Base-by-base conservation (phyloP, 2,888 invertebrate species). In the Catocala sponsa region DNA sequence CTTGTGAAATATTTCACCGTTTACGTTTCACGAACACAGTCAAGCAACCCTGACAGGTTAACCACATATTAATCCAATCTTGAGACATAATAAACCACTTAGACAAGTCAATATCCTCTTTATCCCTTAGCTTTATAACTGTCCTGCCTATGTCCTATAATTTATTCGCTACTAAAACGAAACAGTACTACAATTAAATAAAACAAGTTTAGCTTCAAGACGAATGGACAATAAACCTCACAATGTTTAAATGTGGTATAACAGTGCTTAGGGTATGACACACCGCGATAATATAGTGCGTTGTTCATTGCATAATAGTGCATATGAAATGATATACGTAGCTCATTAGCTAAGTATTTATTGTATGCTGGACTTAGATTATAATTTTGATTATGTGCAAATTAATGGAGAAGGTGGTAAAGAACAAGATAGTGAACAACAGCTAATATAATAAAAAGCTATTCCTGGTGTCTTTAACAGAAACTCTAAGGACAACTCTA, bases 201-300 rank as follows among this genome's bases (percentile, higher is more conserved):
- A 38, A 55, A 47, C 55, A 47, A 47, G 44, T 38, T n/a, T 46
- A 55, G 12, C 7, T 46, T 13, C 10, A 35, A 55, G 55, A 55
- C 5, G 55, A 38, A 55, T 55, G 55, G 55, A 38, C 44, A 47
- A 55, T 55, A 55, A 55, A 55, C 44, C 11, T 33, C 15, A 11
- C n/a, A 47, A 11, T 47, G 25, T 41, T 41, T 51, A 51, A 38
- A 50, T 38, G 50, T 50, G 12, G 46, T 38, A 9, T 38, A 38
- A 38, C 35, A 38, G 35, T 38, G 7, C 35, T 38, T 7, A 38
- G 35, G 2, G 35, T 9, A 38, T 38, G 35, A 38, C 35, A 38
- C 35, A 38, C 35, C 35, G 35, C 35, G 35, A 38, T 38, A 5
- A 38, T 6, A 38, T 38, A 38, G 7, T 38, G 35, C 9, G 35